Evolutionary conservation across 2,113 vertebrate species (phyloP).

Genomic region (Antechinus flavipes): DNA sequence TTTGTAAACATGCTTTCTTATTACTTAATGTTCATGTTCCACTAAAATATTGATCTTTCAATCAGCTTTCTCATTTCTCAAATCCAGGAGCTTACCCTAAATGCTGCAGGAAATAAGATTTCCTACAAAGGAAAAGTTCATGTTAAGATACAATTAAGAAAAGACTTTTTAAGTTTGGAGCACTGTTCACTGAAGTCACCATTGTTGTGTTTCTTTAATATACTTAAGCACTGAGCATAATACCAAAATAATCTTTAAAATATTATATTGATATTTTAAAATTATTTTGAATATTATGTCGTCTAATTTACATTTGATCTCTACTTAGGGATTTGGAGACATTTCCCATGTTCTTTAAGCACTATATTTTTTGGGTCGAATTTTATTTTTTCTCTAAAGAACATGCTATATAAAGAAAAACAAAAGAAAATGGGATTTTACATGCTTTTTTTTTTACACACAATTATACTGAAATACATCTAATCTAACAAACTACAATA

Average conservation of each 20-base stretch:
- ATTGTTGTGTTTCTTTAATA: not conserved
- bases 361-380: not conserved
- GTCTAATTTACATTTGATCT: not conserved
- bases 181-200: not conserved
- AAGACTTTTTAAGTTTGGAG: not conserved
- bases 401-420: not conserved
- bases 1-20: constrained; percentile 23
- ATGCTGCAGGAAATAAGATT: not conserved
- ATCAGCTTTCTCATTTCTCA: not conserved
- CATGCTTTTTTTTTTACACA: not conserved
- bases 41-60: not conserved
- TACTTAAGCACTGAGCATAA: not conserved
- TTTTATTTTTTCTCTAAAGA: not conserved
- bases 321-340: not conserved
- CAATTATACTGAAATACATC: not conserved
- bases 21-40: constrained; percentile 23
- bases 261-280: not conserved
- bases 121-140: not conserved
- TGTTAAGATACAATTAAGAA: not conserved
- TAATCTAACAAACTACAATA: not conserved
- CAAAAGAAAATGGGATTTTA: not conserved
- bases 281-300: not conserved
- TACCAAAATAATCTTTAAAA: not conserved
- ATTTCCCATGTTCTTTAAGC: not conserved
- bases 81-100: constrained; percentile 18